phyloP scores from a whole-genome alignment of 2,888 invertebrate genomes.

The Diaprepes abbreviatus region DNA sequence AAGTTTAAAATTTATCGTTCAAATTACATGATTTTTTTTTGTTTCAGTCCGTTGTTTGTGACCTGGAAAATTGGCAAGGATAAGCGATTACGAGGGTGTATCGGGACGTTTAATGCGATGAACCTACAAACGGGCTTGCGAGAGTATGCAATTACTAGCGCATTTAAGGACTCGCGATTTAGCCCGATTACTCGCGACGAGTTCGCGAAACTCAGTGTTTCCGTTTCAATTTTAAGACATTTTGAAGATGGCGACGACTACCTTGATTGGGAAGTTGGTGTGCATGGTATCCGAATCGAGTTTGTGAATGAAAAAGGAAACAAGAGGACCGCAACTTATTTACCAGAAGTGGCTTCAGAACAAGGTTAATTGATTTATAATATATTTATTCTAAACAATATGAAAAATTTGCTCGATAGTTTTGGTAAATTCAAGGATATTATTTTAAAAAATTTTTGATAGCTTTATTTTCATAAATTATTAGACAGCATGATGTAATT shows the following conservation, averaged over 20 bases:
- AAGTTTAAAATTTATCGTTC: too few species aligned
- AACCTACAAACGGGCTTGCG: slow-evolving; percentile 93
- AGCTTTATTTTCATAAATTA: too few species aligned
- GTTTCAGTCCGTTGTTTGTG: slow-evolving; percentile 92
- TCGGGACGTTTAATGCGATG: slow-evolving; percentile 98
- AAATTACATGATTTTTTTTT: slow-evolving; percentile 30
- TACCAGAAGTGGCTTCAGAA: slow-evolving; percentile 98
- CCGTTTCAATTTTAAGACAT: slow-evolving; percentile 95
- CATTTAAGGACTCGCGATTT: slow-evolving; percentile 97
- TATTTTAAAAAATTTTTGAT: too few species aligned
- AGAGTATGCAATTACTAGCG: slow-evolving; percentile 98
- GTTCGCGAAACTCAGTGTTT: slow-evolving; percentile 91
- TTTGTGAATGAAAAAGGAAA: slow-evolving; percentile 94
- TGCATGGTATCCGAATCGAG: slow-evolving; percentile 98
- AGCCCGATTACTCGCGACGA: slow-evolving; percentile 95
- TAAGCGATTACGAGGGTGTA: slow-evolving; percentile 95
- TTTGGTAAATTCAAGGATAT: too few species aligned
- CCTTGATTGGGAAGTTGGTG: slow-evolving; percentile 97
- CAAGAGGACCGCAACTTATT: slow-evolving; percentile 96
- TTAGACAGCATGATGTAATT: too few species aligned
- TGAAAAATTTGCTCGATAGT: background rate
- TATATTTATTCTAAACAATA: background rate
- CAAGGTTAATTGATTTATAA: slow-evolving; percentile 80
- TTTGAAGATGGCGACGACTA: slow-evolving; percentile 97
- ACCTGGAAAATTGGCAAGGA: slow-evolving; percentile 99